Conservation (phyloP, 2,797 vertebrate species). For the Mormyrops attenuatus region DNA sequence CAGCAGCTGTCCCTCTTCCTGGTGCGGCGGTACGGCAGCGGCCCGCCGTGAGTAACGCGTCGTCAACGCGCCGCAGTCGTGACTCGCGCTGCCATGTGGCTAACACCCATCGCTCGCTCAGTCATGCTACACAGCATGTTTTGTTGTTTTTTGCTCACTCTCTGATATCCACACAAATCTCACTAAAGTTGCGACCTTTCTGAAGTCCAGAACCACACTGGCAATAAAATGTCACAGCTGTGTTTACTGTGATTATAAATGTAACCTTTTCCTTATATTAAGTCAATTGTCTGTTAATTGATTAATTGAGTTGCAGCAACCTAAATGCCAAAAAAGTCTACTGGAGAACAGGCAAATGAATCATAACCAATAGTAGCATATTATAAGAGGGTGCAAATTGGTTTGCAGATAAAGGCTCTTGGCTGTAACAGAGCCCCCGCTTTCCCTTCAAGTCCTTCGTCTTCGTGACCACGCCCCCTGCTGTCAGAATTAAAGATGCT, state of each 20-base stretch:
- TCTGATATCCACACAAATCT: neutral
- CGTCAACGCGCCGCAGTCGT: neutral
- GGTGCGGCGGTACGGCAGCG: slow-evolving; percentile 67
- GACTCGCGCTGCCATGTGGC: neutral
- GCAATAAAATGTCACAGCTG: neutral
- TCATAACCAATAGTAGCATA: neutral
- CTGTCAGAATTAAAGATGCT: neutral
- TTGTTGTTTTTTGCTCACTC: neutral
- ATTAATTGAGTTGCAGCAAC: neutral
- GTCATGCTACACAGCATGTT: neutral
- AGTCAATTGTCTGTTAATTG: neutral
- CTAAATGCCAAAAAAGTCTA: neutral
- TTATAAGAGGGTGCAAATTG: neutral
- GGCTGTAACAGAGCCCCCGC: no score
- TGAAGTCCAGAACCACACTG: neutral
- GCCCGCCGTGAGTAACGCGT: slow-evolving; percentile 46
- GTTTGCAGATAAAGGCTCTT: neutral
- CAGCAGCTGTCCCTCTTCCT: slow-evolving; percentile 80
- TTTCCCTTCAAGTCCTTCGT: neutral
- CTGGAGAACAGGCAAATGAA: neutral
- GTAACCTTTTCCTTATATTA: neutral
- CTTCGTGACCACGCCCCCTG: neutral
- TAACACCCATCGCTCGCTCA: no score
- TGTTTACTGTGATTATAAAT: neutral
- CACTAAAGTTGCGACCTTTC: neutral